Evolutionary conservation across 2,888 invertebrate genomes (phyloP), one percentile per base, ranked within the genome.

Genomic region (Gari tellinella): DNA sequence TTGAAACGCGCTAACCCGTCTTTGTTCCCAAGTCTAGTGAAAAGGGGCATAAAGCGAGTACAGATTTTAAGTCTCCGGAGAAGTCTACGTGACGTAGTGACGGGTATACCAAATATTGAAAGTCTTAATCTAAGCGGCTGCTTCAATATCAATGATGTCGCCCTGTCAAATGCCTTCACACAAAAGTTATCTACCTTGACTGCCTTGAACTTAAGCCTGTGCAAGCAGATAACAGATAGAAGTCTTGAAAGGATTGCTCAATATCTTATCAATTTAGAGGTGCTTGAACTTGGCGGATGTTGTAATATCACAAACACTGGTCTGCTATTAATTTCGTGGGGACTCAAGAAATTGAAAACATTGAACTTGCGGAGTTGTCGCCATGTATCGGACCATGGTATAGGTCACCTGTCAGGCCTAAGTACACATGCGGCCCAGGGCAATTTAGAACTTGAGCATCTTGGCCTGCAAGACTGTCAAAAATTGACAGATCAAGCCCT

Each of bases 141-240:
- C 92, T 98, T 96, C 93, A 97, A 97, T 93, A 95, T 98, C 46
- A 96, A 96, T 43, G 98, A 98, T 92, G 93, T 95, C 51, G 96
- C 96, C 53, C 93, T 98, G 72, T 95, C 95, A 46, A 96, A 96
- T 87, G 97, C 97, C 2, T 95, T 98, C 88, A 94, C 95, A 51
- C 84, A 87, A 43, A 96, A 96, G 82, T 93, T 96, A 79, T 95
- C 96, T 58, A 94, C 95, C 40, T 93, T 98, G 60, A 95, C 95
- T 77, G 94, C 95, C 84, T 94, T 98, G 76, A 96, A 98, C 92
- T 94, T 98, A 61, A 97, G 97, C 51, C 93, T 98, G 68, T 98
- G 98, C 93, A 98, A 98, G 92, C 97, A 97, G 93, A 95, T 98
- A 72, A 97, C 97, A n/a, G 98, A 98, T 92, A 95, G 95, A 31